Evolutionary conservation across 2,113 vertebrate species (phyloP), one percentile per base, ranked within the genome.

Genomic region (Puffinus mauretanicus): DNA sequence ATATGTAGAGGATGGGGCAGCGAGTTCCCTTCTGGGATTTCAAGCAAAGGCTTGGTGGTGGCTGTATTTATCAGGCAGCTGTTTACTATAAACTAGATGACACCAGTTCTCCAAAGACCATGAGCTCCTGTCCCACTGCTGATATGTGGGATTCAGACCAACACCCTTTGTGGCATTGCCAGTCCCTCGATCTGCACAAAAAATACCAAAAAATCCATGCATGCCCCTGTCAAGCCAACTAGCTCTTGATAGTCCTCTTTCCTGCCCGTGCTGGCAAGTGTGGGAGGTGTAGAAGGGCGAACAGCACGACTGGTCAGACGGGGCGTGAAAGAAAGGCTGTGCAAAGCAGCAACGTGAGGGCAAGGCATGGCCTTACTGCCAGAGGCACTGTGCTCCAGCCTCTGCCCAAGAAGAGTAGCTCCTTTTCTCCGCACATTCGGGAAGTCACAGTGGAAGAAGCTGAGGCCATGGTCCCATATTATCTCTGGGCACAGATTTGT

Each of bases 221-320:
- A 88, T 51, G 19, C 7, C 30, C 20, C 34, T 72, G 55, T 27
- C 34, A 71, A 54, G 26, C 47, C 38, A 90, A 14, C 26, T 25
- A 54, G 5, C 22, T 82, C n/a, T 40, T 69, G 25, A 30, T 21
- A 64, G 40, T 44, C 34, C 26, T 42, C 30, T 81, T 82, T 52
- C 21, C 62, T 70, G 54, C 54, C 46, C 6, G 4, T 1, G 3
- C 42, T 79, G 76, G 62, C 57, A 27, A 7, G 60, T 0, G 2
- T 67, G 38, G 22, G 42, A 78, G 32, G 10, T 44, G 36, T 16
- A 21, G 69, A 13, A 58, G 42, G 21, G 51, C 11, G 30, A 51
- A 47, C 0, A 2, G 20, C 62, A 46, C 0, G 2, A 8, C 44
- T 47, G 26, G 26, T 62, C 42, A 62, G 49, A 36, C 1, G 1